Conservation (phyloP, 2,888 invertebrate species). For the Anarsia innoxiella region DNA sequence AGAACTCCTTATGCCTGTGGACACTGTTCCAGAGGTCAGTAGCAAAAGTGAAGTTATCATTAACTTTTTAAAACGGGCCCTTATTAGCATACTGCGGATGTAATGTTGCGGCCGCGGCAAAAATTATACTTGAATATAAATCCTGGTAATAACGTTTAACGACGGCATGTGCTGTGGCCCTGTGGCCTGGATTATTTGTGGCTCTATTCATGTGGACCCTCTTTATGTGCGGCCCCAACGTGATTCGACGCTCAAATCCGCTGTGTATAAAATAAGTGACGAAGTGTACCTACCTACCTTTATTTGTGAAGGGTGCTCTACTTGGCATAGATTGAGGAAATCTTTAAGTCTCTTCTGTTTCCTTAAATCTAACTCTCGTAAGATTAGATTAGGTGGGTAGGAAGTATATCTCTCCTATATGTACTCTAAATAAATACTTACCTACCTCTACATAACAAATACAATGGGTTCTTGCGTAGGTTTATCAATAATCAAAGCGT, state of each 20-base stretch:
- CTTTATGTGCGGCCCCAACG: slow-evolving; percentile 28
- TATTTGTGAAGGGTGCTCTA: too few relatives aligned
- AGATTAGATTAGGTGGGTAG: background rate
- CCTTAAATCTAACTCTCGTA: background rate
- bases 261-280: background rate
- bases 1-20: background rate
- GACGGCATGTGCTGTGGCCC: slow-evolving; percentile 18
- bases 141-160: slow-evolving; percentile 32
- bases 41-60: too few relatives aligned
- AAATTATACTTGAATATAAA: slow-evolving; percentile 33
- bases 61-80: background rate
- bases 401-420: background rate
- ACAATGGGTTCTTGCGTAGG: too few relatives aligned
- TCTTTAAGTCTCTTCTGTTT: too few relatives aligned
- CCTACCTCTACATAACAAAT: too few relatives aligned
- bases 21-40: background rate
- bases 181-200: slow-evolving; percentile 15
- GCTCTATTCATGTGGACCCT: slow-evolving; percentile 20
- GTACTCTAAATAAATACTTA: background rate
- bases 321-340: too few relatives aligned
- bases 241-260: slow-evolving; percentile 23
- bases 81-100: slow-evolving; percentile 24
- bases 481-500: background rate
- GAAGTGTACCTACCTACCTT: too few relatives aligned
- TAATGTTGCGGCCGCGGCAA: slow-evolving; percentile 17